Percentiles rank a stretch among this genome's conserved stretches.
Conservation (phyloP, 2,888 invertebrate species). For the Slavum lentiscoides region DNA sequence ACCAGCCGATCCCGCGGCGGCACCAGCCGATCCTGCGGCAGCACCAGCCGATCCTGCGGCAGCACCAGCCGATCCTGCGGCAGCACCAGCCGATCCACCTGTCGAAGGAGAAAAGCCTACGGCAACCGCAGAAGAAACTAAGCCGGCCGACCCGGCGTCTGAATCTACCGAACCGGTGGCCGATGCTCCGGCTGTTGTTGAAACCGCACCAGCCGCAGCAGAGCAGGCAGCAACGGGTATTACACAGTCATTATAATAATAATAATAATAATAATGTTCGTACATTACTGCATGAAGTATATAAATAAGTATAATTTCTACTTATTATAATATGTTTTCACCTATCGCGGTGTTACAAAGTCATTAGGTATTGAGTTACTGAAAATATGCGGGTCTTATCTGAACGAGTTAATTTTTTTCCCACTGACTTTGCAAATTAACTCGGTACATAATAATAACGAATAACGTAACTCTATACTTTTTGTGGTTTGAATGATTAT, state of each 20-base stretch:
- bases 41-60: conserved; percentile 36
- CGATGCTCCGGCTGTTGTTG: conserved; percentile 58
- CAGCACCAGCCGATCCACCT: conserved; percentile 26
- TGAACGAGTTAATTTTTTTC: too few relatives aligned
- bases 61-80: conserved; percentile 54
- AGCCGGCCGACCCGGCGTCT: conserved; percentile 56
- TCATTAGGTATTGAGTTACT: too few relatives aligned
- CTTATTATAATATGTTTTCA: too few relatives aligned
- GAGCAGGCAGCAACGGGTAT: conserved; percentile 33
- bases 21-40: conserved; percentile 14
- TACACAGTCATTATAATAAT: neutral
- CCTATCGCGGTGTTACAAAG: too few relatives aligned
- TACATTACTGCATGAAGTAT: too few relatives aligned
- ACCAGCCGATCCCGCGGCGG: conserved; percentile 54
- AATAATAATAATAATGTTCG: too few relatives aligned
- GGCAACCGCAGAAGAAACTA: conserved; percentile 57
- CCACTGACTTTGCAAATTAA: too few relatives aligned
- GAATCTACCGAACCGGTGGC: conserved; percentile 58
- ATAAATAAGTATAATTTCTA: too few relatives aligned
- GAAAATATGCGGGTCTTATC: too few relatives aligned
- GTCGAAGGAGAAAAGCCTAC: conserved; percentile 27
- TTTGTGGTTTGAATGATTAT: too few relatives aligned
- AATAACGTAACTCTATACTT: too few relatives aligned
- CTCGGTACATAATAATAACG: too few relatives aligned
- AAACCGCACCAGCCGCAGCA: conserved; percentile 46